Conservation (phyloP, 1,140 invertebrate genomes). For the Papilio xuthus region DNA sequence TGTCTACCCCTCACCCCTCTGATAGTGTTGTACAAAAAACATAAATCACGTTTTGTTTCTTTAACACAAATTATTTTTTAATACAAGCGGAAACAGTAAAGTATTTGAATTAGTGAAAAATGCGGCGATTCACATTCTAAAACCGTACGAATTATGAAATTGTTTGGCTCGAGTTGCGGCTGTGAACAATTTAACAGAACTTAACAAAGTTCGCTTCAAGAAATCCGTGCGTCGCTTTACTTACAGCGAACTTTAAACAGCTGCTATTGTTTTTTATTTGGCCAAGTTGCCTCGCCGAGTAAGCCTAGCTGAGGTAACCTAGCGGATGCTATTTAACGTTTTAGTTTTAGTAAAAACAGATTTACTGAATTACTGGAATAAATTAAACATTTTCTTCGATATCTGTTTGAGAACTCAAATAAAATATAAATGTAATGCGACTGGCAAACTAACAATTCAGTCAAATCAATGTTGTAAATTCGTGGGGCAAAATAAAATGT, state of each 20-base stretch:
- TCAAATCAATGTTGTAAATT: background rate
- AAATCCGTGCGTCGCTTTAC: background rate
- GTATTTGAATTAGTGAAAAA: constrained; percentile 24
- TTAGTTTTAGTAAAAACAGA: too few relatives aligned
- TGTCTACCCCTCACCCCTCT: too few relatives aligned
- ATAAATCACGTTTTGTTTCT: too few relatives aligned
- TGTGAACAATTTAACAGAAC: constrained; percentile 15
- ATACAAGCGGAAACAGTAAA: background rate
- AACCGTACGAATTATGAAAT: constrained; percentile 18
- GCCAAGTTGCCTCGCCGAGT: background rate
- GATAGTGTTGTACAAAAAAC: too few relatives aligned
- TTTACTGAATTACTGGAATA: too few relatives aligned
- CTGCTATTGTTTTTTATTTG: constrained; percentile 16
- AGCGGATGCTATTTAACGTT: background rate
- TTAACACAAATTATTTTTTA: background rate
- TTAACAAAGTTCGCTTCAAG: constrained; percentile 5
- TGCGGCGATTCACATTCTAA: constrained; percentile 4
- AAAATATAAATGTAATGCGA: background rate
- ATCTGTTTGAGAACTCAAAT: too few relatives aligned
- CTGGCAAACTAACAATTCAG: background rate
- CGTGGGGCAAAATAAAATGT: background rate
- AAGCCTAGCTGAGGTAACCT: background rate
- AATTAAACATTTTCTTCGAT: too few relatives aligned
- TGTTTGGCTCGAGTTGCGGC: constrained; percentile 5
- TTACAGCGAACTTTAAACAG: constrained; percentile 9